A percentile compares a stretch with the other conserved stretches of the same genome.
phyloP scores from a whole-genome alignment of 2,113 vertebrate species.

The Muntiacus reevesi region DNA sequence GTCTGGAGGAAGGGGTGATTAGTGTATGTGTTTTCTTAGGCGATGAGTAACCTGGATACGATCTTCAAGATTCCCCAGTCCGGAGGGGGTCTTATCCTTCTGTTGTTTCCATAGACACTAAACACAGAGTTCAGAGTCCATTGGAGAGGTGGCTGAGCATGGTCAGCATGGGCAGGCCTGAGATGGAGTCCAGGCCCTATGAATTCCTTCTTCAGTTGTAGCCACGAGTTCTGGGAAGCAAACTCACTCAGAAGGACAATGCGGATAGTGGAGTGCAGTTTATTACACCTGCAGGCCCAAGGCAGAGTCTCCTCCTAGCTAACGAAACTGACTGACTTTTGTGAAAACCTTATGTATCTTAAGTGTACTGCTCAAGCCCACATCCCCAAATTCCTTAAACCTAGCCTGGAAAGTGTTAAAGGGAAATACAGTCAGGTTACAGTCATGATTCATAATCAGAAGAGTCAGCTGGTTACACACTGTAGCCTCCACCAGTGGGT shows the following conservation, averaged over 20 bases:
- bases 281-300: neutral
- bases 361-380: neutral
- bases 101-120: too few relatives aligned
- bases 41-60: too few relatives aligned
- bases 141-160: too few relatives aligned
- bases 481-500: neutral
- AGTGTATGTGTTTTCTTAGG: too few relatives aligned
- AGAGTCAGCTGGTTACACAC: neutral
- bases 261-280: neutral
- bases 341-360: neutral
- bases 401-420: neutral
- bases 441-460: neutral
- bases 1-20: too few relatives aligned
- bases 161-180: too few relatives aligned
- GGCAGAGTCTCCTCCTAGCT: neutral
- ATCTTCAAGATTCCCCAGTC: too few relatives aligned
- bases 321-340: neutral
- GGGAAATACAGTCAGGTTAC: neutral
- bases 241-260: neutral
- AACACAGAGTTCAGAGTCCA: too few relatives aligned
- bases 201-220: neutral
- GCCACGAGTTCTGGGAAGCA: neutral
- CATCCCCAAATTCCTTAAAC: neutral
- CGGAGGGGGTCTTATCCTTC: too few relatives aligned
- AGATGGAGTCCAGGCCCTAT: too few relatives aligned